Evolutionary conservation across 2,113 vertebrate genomes (phyloP), one percentile per base, ranked within the genome.

Genomic region (Erinaceus europaeus): DNA sequence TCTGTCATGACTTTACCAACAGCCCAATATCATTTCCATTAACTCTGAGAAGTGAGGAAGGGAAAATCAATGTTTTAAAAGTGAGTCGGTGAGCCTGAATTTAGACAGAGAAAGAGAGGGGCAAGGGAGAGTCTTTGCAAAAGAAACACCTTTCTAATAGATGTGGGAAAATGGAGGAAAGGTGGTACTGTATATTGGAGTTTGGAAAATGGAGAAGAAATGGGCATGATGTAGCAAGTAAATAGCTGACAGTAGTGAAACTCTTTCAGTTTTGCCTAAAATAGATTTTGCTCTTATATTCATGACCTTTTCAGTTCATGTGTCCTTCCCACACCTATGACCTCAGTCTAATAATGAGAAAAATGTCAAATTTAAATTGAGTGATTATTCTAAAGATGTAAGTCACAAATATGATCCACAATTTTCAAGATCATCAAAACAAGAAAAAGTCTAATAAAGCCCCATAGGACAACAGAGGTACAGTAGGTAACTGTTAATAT

Each of bases 121-220:
- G 36, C 11, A 46, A 4, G 21, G 21, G 12, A 6, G 0, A 0
- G 32, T 40, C 69, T 6, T 29, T 23, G 0, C 38, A 13, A 25
- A 72, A 59, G 52, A 40, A 67, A n/a, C n/a, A n/a, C n/a, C n/a
- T n/a, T n/a, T n/a, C n/a, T n/a, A n/a, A n/a, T n/a, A n/a, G n/a
- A n/a, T n/a, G n/a, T n/a, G n/a, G n/a, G n/a, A n/a, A n/a, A n/a
- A n/a, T n/a, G n/a, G n/a, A n/a, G n/a, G n/a, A n/a, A n/a, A n/a
- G n/a, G n/a, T n/a, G n/a, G n/a, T n/a, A n/a, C n/a, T n/a, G n/a
- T n/a, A n/a, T 3, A 59, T n/a, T 25, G 42, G n/a, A 36, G 3
- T 0, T 1, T 3, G n/a, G 42, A 12, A 78, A 42, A 46, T 14
- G 9, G 21, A 4, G 4, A 12, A 21, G 72, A 67, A n/a, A 53